phyloP scores from a whole-genome alignment of 2,113 vertebrate species.

The Gallinago paraguaiae region DNA sequence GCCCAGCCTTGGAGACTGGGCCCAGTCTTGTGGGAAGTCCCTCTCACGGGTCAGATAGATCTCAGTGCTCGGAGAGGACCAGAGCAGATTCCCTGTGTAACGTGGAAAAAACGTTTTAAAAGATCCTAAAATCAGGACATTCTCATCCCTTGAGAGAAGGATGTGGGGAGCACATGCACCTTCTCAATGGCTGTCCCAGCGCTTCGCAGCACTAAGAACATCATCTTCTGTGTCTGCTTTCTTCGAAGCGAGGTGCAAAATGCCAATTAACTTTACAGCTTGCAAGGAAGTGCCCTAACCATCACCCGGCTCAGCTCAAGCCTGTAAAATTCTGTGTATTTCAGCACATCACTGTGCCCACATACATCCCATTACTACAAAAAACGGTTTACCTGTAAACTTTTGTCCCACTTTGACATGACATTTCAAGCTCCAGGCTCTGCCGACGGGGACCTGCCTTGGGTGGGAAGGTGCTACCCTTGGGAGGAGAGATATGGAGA shows the following conservation, averaged over 20 bases:
- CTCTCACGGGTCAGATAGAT: fast-evolving
- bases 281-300: neutral
- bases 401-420: neutral
- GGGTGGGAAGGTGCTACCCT: neutral
- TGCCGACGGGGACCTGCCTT: neutral
- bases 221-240: neutral
- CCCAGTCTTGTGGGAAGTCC: fast-evolving
- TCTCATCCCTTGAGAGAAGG: neutral
- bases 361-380: fast-evolving
- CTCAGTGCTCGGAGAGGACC: neutral
- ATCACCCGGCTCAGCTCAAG: neutral
- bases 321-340: fast-evolving
- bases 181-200: neutral
- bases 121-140: neutral
- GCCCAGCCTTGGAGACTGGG: neutral
- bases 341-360: neutral
- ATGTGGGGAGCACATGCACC: fast-evolving
- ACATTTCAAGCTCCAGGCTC: neutral
- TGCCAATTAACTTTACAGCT: neutral
- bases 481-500: fast-evolving
- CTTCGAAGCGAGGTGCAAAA: neutral
- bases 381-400: neutral
- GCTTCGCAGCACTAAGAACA: neutral
- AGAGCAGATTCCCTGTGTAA: neutral
- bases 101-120: neutral